These are phyloP conservation scores for Balanococcus diminutus DNA, from an alignment of 2,888 invertebrate species.

Conservation along the genomic window DNA sequence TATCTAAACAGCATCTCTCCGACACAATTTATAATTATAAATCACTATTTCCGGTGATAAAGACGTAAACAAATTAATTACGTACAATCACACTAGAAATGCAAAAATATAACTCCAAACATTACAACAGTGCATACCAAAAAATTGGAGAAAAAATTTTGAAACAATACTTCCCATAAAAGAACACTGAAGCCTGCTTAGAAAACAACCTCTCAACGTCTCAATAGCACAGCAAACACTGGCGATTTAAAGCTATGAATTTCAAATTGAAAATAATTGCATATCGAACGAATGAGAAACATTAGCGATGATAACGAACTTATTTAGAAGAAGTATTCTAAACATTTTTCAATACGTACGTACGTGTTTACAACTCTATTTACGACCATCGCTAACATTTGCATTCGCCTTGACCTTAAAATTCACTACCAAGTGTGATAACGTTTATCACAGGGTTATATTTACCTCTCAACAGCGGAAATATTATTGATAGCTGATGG, in stretches of 20 bases:
- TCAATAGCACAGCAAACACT: background rate
- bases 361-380: background rate
- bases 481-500: conserved; percentile 75
- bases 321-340: background rate
- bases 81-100: background rate
- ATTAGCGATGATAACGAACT: background rate
- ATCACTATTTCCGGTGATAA: no score
- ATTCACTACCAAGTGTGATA: background rate
- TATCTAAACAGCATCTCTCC: no score
- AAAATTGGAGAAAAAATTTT: no score
- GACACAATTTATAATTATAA: no score
- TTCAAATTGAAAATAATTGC: background rate
- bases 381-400: background rate
- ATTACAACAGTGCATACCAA: no score
- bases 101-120: no score
- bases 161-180: no score
- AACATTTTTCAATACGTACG: background rate
- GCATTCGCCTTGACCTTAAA: conserved; percentile 8
- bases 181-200: no score
- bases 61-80: background rate
- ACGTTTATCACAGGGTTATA: conserved; percentile 44
- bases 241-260: background rate
- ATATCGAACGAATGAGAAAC: background rate
- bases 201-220: no score
- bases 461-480: conserved; percentile 87